A percentile compares a stretch with the other conserved stretches of the same genome.
Evolutionary conservation across 2,797 vertebrate genomes (phyloP).

Genomic region (Myotis findleyi): DNA sequence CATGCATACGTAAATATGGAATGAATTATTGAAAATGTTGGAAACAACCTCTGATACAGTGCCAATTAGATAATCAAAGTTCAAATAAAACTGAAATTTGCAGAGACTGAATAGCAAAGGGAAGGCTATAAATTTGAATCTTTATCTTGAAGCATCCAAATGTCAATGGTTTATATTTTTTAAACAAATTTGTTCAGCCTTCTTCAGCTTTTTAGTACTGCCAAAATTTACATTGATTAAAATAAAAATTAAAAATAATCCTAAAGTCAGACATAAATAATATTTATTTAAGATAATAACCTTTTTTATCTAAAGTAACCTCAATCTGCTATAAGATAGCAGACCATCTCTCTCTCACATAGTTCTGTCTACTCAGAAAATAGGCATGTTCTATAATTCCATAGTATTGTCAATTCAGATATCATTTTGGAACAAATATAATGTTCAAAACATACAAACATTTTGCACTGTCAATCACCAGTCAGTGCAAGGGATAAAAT

Average conservation of each 20-base stretch:
- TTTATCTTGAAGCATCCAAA: slow-evolving; percentile 50
- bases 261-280: not conserved
- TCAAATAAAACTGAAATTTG: slow-evolving; percentile 60
- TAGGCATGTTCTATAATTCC: not conserved
- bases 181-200: slow-evolving; percentile 52
- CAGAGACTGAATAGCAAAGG: not conserved
- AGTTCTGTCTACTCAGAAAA: not conserved
- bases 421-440: not conserved
- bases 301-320: not conserved
- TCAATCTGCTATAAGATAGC: not conserved
- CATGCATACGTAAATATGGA: not conserved
- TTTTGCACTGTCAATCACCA: not conserved
- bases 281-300: not conserved
- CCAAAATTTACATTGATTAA: slow-evolving; percentile 73
- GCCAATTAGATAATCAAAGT: not conserved
- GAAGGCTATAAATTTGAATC: slow-evolving; percentile 42
- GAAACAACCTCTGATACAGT: not conserved
- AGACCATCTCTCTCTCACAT: not conserved
- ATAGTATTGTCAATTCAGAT: not conserved
- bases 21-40: not conserved
- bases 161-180: slow-evolving; percentile 63
- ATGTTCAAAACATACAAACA: not conserved
- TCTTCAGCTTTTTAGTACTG: slow-evolving; percentile 1
- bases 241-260: slow-evolving; percentile 52
- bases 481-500: not conserved